Evolutionary conservation across 2,113 vertebrate genomes (phyloP).

Genomic region (Podiceps cristatus): DNA sequence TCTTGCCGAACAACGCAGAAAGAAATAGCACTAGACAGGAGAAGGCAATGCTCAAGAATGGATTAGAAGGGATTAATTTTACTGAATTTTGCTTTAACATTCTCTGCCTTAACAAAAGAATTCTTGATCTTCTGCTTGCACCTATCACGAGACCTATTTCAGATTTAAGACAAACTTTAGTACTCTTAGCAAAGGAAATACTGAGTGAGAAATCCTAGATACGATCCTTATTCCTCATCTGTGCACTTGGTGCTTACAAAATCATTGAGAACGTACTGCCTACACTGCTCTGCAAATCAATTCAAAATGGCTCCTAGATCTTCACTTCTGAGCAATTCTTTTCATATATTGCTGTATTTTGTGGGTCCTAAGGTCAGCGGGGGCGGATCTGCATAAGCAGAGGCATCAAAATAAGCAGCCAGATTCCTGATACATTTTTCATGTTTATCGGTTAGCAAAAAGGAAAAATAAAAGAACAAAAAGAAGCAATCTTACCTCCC

Average conservation of each 20-base stretch:
- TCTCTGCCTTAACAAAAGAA: not conserved
- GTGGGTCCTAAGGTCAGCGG: not conserved
- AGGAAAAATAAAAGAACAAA: not conserved
- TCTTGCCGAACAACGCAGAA: not conserved
- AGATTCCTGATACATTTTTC: not conserved
- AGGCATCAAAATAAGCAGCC: not conserved
- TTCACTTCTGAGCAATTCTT: not conserved
- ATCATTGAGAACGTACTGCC: not conserved
- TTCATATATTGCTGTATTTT: not conserved
- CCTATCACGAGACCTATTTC: not conserved
- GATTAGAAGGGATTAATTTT: not conserved
- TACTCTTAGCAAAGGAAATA: not conserved
- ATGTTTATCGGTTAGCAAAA: not conserved
- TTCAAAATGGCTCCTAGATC: not conserved
- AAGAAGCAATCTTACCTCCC: not conserved
- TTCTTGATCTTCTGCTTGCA: not conserved
- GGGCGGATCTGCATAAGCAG: not conserved
- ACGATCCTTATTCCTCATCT: not conserved
- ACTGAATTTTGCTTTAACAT: not conserved
- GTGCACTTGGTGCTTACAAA: not conserved
- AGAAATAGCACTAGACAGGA: not conserved
- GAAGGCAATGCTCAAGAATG: not conserved
- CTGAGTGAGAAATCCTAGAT: not conserved
- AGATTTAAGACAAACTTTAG: not conserved
- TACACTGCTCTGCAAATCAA: not conserved